phyloP scores from a whole-genome alignment of 2,888 invertebrate species.

The Stenoptilia bipunctidactyla region DNA sequence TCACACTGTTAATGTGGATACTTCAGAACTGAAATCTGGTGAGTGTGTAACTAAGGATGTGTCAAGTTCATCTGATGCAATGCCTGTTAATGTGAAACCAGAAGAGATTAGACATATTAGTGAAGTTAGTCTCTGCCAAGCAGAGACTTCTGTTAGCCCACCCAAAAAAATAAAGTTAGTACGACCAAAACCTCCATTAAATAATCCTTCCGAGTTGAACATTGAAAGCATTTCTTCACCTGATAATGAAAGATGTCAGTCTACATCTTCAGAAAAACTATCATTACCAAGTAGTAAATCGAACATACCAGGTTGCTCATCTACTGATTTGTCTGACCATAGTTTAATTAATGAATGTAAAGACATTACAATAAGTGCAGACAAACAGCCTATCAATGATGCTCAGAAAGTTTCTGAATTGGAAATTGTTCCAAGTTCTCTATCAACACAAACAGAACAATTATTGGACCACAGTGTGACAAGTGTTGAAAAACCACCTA shows the following conservation, averaged over 20 bases:
- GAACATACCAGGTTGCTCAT: neutral
- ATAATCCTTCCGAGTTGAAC: constrained; percentile 5
- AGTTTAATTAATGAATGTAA: too few relatives aligned
- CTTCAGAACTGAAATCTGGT: constrained; percentile 30
- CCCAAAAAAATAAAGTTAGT: constrained; percentile 60
- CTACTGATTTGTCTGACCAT: neutral
- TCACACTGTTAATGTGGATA: constrained; percentile 30
- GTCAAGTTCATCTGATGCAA: constrained; percentile 61
- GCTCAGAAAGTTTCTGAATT: too few relatives aligned
- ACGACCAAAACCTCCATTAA: constrained; percentile 41
- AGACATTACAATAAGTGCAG: too few relatives aligned
- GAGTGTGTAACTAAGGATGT: constrained; percentile 52
- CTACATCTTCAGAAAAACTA: constrained; percentile 39
- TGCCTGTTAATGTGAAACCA: constrained; percentile 43
- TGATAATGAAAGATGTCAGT: constrained; percentile 42
- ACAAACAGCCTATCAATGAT: too few relatives aligned
- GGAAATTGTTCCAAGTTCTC: too few relatives aligned
- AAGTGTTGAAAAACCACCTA: too few relatives aligned
- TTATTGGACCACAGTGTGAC: too few relatives aligned
- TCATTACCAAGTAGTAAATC: constrained; percentile 11
- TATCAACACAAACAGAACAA: too few relatives aligned
- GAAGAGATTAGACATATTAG: constrained; percentile 59
- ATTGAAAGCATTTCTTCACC: constrained; percentile 18
- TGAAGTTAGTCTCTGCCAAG: constrained; percentile 64
- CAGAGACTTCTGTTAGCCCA: constrained; percentile 56